Evolutionary conservation across 2,888 invertebrate species (phyloP).

Genomic region (Microctonus hyperodae): DNA sequence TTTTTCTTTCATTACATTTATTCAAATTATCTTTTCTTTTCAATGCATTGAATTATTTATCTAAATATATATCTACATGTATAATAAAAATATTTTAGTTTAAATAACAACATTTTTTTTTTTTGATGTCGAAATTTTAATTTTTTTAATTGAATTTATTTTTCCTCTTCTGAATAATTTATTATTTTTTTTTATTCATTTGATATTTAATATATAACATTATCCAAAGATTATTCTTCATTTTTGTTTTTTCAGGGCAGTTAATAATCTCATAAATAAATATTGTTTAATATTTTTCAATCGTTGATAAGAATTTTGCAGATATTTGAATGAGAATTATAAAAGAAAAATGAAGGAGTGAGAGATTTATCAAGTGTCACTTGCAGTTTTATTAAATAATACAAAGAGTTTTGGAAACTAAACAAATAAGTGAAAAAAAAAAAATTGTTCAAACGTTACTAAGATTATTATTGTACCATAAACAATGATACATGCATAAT

Average conservation of each 20-base stretch:
- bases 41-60: not conserved
- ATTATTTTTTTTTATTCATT: not conserved
- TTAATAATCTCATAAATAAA: not conserved
- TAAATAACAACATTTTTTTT: not conserved
- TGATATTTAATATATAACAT: not conserved
- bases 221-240: not conserved
- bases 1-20: not conserved
- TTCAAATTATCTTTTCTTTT: not conserved
- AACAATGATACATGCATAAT: not conserved
- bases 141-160: not conserved
- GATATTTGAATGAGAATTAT: not conserved
- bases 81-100: not conserved
- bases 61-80: not conserved
- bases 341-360: not conserved
- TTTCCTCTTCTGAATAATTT: not conserved
- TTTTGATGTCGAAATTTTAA: not conserved
- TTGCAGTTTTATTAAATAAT: not conserved
- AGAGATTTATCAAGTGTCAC: not conserved
- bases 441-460: not conserved
- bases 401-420: not conserved
- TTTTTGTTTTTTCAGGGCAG: not conserved
- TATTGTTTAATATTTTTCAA: not conserved
- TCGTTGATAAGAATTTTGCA: not conserved
- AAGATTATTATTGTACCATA: not conserved
- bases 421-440: not conserved